phyloP scores from a whole-genome alignment of 1,140 invertebrate genomes.

The Proctacanthus coquilletti region DNA sequence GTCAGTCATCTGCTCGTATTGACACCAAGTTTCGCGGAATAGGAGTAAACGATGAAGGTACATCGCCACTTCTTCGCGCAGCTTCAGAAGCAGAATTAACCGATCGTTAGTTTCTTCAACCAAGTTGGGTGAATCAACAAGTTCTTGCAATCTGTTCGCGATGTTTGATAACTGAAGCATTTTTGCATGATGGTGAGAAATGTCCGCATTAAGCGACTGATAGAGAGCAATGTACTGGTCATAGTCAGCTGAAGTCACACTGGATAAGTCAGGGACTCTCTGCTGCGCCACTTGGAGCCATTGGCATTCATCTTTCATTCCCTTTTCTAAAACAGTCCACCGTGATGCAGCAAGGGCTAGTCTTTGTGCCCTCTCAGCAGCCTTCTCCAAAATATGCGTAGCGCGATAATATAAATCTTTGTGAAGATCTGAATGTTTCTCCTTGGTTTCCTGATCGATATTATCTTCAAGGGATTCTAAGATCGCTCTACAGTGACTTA shows the following conservation, averaged over 20 bases:
- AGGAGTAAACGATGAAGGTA: constrained; percentile 49
- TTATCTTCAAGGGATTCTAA: constrained; percentile 71
- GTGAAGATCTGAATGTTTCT: constrained; percentile 56
- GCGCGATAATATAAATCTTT: constrained; percentile 56
- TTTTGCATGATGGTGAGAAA: constrained; percentile 59
- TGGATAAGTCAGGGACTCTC: constrained; percentile 59
- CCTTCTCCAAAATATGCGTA: constrained; percentile 56
- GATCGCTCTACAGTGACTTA: constrained; percentile 69
- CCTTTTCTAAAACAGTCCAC: constrained; percentile 65
- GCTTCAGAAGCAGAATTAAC: constrained; percentile 46
- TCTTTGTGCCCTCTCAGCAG: constrained; percentile 58
- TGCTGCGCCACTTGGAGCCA: constrained; percentile 69
- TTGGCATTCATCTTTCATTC: constrained; percentile 61
- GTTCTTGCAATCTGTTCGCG: constrained; percentile 53
- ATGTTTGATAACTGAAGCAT: constrained; percentile 52
- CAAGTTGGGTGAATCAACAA: constrained; percentile 54
- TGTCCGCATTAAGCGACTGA: constrained; percentile 58
- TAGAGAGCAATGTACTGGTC: constrained; percentile 71
- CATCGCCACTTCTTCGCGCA: constrained; percentile 56
- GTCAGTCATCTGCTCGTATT: constrained; percentile 52
- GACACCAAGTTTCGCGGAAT: constrained; percentile 60
- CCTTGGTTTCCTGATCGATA: constrained; percentile 59
- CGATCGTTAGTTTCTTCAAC: constrained; percentile 52
- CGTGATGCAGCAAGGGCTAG: constrained; percentile 66
- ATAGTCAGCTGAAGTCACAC: constrained; percentile 61